These are phyloP conservation scores for Novumbra hubbsi DNA, from an alignment of 2,797 vertebrate species.

Conservation along the genomic window DNA sequence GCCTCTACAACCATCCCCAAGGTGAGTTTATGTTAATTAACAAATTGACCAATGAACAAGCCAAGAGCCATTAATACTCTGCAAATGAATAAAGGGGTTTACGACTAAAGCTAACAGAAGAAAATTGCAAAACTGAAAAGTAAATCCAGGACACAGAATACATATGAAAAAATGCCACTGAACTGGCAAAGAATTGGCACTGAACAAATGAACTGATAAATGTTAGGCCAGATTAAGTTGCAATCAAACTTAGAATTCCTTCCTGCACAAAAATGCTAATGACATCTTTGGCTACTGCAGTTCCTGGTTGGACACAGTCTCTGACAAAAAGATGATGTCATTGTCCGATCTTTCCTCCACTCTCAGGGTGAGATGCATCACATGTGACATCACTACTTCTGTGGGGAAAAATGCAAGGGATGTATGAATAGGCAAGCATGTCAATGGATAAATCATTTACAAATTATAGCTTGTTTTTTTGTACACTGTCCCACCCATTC, in stretches of 20 bases:
- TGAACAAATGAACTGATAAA: not conserved
- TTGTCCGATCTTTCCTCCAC: slow-evolving; percentile 40
- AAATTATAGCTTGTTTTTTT: no score
- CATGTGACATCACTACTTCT: slow-evolving; percentile 45
- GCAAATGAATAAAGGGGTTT: not conserved
- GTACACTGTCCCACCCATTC: no score
- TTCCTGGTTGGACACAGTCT: slow-evolving; percentile 16
- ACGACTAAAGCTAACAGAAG: not conserved
- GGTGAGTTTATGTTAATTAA: not conserved
- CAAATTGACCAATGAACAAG: not conserved
- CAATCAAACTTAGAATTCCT: not conserved
- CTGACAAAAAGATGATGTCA: slow-evolving; percentile 37
- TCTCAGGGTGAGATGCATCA: slow-evolving; percentile 56
- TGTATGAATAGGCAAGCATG: not conserved
- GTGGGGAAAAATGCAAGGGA: not conserved
- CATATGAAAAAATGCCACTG: not conserved
- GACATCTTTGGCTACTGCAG: slow-evolving; percentile 29
- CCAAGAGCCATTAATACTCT: not conserved
- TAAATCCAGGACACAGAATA: not conserved
- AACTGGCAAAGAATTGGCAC: slow-evolving; percentile 5
- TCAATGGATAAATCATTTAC: no score
- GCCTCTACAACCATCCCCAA: not conserved
- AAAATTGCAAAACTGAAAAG: not conserved
- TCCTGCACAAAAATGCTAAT: slow-evolving; percentile 2
- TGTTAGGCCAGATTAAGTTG: not conserved